These are phyloP conservation scores for Ptiloglossa arizonensis DNA, from an alignment of 1,140 invertebrate genomes.

Conservation along the genomic window DNA sequence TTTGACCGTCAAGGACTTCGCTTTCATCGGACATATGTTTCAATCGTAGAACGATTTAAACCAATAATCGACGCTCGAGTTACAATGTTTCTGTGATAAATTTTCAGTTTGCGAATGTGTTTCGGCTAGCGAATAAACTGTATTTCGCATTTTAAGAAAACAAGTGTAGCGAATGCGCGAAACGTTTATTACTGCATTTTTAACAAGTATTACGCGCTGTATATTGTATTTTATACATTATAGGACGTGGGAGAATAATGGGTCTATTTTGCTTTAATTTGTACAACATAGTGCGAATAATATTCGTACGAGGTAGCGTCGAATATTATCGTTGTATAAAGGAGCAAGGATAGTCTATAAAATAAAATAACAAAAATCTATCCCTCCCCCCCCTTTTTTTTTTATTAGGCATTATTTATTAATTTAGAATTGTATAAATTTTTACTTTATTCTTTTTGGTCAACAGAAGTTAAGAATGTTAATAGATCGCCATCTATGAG, in stretches of 20 bases:
- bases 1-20: slow-evolving; percentile 62
- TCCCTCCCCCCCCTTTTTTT: not conserved
- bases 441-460: not conserved
- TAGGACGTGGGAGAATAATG: not conserved
- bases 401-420: not conserved
- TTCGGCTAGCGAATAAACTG: not conserved
- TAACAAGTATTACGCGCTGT: not conserved
- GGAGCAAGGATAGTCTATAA: not conserved
- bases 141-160: slow-evolving; percentile 10
- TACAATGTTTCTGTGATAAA: slow-evolving; percentile 49
- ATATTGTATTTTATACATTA: slow-evolving; percentile 6
- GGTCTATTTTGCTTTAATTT: slow-evolving; percentile 1
- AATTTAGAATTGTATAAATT: not conserved
- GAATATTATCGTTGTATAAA: not conserved
- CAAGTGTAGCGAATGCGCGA: not conserved
- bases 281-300: not conserved
- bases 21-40: slow-evolving; percentile 73
- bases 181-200: not conserved
- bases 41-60: slow-evolving; percentile 50
- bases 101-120: slow-evolving; percentile 15
- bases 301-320: not conserved
- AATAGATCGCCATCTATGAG: not conserved
- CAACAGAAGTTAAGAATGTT: not conserved
- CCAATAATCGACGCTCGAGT: slow-evolving; percentile 2
- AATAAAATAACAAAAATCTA: not conserved